Conservation (phyloP, 2,113 vertebrate genomes). For the Microtus pennsylvanicus region DNA sequence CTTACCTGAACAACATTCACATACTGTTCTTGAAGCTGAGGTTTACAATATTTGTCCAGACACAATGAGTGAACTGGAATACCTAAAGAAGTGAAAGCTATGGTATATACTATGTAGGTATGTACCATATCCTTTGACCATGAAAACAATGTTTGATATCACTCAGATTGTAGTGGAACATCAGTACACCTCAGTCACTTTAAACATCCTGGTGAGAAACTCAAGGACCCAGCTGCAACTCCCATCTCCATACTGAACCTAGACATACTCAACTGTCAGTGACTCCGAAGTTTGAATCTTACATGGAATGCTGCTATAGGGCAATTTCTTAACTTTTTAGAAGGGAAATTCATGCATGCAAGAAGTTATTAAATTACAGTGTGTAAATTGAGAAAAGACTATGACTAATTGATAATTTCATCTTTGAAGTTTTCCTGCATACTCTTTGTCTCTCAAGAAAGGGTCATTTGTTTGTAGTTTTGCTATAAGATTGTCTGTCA, state of each 20-base stretch:
- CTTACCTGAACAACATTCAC: constrained; percentile 44
- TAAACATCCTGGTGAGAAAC: constrained; percentile 45
- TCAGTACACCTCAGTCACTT: not conserved
- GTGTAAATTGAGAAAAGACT: constrained; percentile 63
- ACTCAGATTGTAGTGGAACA: constrained; percentile 14
- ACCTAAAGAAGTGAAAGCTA: not conserved
- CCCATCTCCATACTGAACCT: constrained; percentile 10
- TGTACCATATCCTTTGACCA: constrained; percentile 25
- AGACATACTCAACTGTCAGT: constrained; percentile 48
- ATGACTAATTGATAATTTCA: constrained; percentile 63
- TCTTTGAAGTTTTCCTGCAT: constrained; percentile 66
- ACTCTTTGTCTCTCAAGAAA: constrained; percentile 65
- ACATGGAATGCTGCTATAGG: constrained; percentile 59
- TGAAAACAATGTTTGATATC: constrained; percentile 10
- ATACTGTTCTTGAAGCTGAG: constrained; percentile 4
- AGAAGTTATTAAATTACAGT: constrained; percentile 67
- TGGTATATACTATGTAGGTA: not conserved
- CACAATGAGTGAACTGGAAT: constrained; percentile 16
- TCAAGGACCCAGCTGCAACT: not conserved
- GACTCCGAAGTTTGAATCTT: constrained; percentile 66
- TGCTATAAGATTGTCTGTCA: constrained; percentile 36
- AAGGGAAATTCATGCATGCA: constrained; percentile 47
- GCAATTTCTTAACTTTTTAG: constrained; percentile 58
- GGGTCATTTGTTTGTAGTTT: constrained; percentile 54
- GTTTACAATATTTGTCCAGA: constrained; percentile 44